These are phyloP conservation scores for Laticauda colubrina DNA, from an alignment of 2,113 vertebrate genomes.

Conservation along the genomic window DNA sequence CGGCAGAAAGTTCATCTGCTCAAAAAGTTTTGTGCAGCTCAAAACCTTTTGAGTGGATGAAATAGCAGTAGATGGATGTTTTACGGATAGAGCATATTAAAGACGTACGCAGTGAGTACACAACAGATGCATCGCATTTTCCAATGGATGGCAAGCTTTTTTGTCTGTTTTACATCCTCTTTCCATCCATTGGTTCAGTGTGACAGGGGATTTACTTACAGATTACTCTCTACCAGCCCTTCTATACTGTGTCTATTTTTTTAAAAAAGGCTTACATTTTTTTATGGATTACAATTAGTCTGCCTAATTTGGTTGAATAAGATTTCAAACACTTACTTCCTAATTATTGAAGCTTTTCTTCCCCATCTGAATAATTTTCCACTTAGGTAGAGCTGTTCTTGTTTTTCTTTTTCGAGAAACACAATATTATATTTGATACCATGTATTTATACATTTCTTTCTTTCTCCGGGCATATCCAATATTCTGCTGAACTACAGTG, in stretches of 20 bases:
- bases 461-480: neutral
- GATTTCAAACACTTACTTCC: slow-evolving; percentile 42
- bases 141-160: no score
- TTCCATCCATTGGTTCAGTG: no score
- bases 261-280: slow-evolving; percentile 15
- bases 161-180: no score
- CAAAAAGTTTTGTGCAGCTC: no score
- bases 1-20: no score
- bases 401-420: neutral
- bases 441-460: neutral
- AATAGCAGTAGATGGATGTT: no score
- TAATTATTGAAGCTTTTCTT: slow-evolving; percentile 40
- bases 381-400: slow-evolving; percentile 25
- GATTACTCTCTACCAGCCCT: neutral
- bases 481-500: neutral
- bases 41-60: no score
- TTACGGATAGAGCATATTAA: no score
- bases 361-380: neutral
- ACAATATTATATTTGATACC: slow-evolving; percentile 6
- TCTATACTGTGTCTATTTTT: slow-evolving; percentile 32
- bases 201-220: no score
- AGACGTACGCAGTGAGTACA: no score
- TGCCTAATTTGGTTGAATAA: slow-evolving; percentile 27
- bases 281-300: slow-evolving; percentile 27
- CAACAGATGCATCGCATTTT: no score